Conservation (phyloP, 1,140 invertebrate genomes). For the Drosophila grimshawi region DNA sequence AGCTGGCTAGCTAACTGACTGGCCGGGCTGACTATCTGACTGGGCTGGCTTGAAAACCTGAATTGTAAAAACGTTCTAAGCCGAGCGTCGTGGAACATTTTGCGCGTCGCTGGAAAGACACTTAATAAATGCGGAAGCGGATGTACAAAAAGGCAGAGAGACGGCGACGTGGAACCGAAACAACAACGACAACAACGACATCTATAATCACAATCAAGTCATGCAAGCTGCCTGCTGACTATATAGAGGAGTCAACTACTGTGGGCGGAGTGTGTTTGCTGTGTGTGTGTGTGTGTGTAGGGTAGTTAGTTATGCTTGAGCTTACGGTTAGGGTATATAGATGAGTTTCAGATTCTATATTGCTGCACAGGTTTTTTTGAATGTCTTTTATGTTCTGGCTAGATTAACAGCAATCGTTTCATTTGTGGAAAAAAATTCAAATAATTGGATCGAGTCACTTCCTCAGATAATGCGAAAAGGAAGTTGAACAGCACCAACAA, state of each 20-base stretch:
- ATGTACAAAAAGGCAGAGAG: constrained; percentile 65
- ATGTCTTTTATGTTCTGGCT: neutral
- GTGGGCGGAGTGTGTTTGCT: neutral
- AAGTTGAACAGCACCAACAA: constrained; percentile 10
- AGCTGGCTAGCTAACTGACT: neutral
- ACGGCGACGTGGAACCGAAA: constrained; percentile 17
- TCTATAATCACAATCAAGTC: constrained; percentile 79
- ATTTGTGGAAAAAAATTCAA: neutral
- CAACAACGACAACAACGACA: constrained; percentile 4
- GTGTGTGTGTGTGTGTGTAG: too few relatives aligned
- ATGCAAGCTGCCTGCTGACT: constrained; percentile 56
- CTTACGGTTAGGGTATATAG: neutral
- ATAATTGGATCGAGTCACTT: constrained; percentile 43
- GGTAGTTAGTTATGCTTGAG: too few relatives aligned
- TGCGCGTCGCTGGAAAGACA: constrained; percentile 77
- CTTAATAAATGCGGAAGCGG: constrained; percentile 84
- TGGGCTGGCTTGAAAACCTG: constrained; percentile 58
- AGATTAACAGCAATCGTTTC: neutral
- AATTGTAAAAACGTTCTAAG: constrained; percentile 82
- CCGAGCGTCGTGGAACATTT: constrained; percentile 64
- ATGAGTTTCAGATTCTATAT: neutral
- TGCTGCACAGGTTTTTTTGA: constrained; percentile 2
- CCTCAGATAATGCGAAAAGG: constrained; percentile 30
- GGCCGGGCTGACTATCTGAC: neutral
- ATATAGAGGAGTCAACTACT: constrained; percentile 8